Percentiles rank a stretch among this genome's conserved stretches.
phyloP scores from a whole-genome alignment of 2,113 vertebrate genomes.

The Bothrops jararaca region DNA sequence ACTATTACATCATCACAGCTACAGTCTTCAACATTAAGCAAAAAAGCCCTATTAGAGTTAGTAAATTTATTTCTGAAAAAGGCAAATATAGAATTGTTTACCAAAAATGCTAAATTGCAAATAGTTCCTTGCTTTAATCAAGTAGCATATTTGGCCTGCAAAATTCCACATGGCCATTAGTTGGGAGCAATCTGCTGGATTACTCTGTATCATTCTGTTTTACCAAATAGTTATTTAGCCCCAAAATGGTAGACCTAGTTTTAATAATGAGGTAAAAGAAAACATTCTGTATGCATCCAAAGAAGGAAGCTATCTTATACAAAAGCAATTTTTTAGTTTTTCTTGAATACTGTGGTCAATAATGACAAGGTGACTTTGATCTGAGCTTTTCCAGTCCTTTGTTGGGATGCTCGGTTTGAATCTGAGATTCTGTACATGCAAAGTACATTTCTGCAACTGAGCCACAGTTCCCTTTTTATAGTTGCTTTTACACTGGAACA shows the following conservation, averaged over 20 bases:
- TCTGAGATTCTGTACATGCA: neutral
- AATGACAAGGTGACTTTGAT: neutral
- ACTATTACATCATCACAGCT: neutral
- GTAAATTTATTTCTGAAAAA: neutral
- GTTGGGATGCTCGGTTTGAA: neutral
- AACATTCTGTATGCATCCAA: neutral
- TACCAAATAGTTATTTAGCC: neutral
- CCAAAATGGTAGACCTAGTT: neutral
- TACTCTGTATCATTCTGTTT: neutral
- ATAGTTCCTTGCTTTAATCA: neutral
- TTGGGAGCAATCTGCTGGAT: neutral
- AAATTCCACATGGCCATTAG: neutral
- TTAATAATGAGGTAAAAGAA: neutral
- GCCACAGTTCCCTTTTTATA: neutral
- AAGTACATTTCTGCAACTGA: neutral
- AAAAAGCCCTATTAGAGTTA: neutral
- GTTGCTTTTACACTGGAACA: neutral
- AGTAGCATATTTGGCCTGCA: neutral
- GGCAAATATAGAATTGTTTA: neutral
- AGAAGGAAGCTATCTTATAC: neutral
- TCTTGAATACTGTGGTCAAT: neutral
- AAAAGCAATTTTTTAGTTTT: neutral
- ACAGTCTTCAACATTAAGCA: neutral
- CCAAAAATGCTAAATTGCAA: neutral
- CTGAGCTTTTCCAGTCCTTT: neutral